Percentiles rank a stretch among this genome's conserved stretches.
These are phyloP conservation scores for Corythornis madagascariensis DNA, from an alignment of 2,113 vertebrate species.

Conservation along the genomic window DNA sequence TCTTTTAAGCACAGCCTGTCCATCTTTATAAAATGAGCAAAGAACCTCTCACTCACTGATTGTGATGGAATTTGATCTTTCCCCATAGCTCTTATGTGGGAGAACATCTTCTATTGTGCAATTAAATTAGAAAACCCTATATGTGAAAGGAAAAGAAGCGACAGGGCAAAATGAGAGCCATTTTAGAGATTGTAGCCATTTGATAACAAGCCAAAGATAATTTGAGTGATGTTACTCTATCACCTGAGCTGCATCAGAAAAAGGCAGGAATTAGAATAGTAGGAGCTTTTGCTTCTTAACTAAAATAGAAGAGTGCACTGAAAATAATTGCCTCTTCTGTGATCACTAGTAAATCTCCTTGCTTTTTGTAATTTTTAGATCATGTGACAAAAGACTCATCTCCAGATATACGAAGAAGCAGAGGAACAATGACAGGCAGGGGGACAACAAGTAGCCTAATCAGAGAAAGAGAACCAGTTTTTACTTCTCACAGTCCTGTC, in stretches of 20 bases:
- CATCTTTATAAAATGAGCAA: background rate
- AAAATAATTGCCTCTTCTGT: background rate
- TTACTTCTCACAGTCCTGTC: background rate
- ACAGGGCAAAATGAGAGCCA: background rate
- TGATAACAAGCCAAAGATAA: background rate
- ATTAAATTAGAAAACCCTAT: background rate
- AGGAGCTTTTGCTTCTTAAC: background rate
- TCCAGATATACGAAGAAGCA: background rate
- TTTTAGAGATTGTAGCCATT: background rate
- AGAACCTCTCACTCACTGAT: background rate
- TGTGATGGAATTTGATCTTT: background rate
- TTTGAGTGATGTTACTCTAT: background rate
- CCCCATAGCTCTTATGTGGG: background rate
- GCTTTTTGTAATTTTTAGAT: background rate
- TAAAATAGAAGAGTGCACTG: background rate
- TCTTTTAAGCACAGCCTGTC: background rate
- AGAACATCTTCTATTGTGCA: background rate
- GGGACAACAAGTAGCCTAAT: background rate
- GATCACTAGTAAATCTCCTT: background rate
- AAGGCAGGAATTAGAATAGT: background rate
- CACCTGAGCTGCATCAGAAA: background rate
- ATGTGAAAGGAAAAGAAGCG: background rate
- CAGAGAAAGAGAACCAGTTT: background rate
- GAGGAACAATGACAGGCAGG: background rate
- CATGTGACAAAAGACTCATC: background rate